These are phyloP conservation scores for Coecobrya sp. DNA, from an alignment of 2,888 invertebrate species.

Conservation along the genomic window DNA sequence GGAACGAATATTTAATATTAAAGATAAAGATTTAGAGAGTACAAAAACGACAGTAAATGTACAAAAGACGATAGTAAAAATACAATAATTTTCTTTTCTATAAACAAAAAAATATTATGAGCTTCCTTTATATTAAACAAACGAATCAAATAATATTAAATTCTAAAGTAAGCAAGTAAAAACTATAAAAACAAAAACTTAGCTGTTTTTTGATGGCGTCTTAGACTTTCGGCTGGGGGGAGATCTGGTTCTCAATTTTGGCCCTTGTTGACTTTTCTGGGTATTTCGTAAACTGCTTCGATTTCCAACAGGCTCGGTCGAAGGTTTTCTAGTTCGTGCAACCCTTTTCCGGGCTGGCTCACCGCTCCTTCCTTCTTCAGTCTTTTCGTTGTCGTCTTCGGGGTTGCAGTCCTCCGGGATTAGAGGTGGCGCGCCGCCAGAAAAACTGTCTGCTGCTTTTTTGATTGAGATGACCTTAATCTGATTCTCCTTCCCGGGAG, in stretches of 20 bases:
- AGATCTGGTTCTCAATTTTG: not conserved
- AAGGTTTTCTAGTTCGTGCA: not conserved
- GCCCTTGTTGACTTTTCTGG: not conserved
- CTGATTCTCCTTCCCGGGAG: not conserved
- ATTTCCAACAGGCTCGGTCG: not conserved
- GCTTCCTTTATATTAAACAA: no score
- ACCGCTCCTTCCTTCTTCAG: not conserved
- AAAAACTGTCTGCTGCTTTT: not conserved
- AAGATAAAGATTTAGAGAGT: not conserved
- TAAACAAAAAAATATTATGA: no score
- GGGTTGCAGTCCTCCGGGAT: not conserved
- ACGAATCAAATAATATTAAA: no score
- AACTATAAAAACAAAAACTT: no score
- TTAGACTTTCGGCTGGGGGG: not conserved
- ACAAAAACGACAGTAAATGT: not conserved
- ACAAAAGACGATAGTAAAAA: not conserved
- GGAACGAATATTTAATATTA: not conserved
- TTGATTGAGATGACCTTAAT: not conserved
- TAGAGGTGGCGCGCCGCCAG: not conserved
- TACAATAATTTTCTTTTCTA: not conserved
- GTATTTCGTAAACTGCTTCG: not conserved
- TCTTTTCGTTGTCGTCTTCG: not conserved
- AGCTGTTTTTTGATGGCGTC: not conserved
- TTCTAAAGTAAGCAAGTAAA: no score
- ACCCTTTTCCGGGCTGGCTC: constrained; percentile 16